phyloP scores from a whole-genome alignment of 2,113 vertebrate genomes.

The Canis aureus region DNA sequence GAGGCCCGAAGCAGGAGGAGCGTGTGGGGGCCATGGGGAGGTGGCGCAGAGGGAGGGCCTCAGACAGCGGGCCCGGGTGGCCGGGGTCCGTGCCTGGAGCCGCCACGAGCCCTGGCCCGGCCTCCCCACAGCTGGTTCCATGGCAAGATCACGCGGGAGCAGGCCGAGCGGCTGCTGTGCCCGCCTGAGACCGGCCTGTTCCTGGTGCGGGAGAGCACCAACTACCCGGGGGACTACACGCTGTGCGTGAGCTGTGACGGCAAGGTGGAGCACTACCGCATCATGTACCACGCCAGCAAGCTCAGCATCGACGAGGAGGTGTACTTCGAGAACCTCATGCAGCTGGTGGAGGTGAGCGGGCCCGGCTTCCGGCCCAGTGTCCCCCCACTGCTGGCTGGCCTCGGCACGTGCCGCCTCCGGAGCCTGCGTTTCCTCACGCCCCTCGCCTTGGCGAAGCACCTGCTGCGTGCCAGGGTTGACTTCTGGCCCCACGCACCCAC shows the following conservation, averaged over 20 bases:
- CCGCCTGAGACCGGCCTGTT: conserved; percentile 95
- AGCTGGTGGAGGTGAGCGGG: conserved; percentile 95
- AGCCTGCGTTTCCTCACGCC: background rate
- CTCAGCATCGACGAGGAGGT: conserved; percentile 97
- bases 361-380: fast-evolving
- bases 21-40: background rate
- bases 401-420: background rate
- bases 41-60: background rate
- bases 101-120: background rate
- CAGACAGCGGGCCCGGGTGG: background rate
- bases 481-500: background rate
- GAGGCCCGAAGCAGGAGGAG: background rate
- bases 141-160: conserved; percentile 97
- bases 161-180: conserved; percentile 93
- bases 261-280: conserved; percentile 99
- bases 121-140: conserved; percentile 94
- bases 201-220: conserved; percentile 98
- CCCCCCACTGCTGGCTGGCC: background rate
- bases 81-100: background rate
- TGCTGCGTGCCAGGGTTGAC: background rate
- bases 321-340: conserved; percentile 98
- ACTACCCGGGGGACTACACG: conserved; percentile 98
- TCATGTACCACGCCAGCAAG: conserved; percentile 96
- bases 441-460: background rate
- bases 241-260: conserved; percentile 97